Conservation (phyloP, 2,888 invertebrate species). For the Parthenolecanium corni region DNA sequence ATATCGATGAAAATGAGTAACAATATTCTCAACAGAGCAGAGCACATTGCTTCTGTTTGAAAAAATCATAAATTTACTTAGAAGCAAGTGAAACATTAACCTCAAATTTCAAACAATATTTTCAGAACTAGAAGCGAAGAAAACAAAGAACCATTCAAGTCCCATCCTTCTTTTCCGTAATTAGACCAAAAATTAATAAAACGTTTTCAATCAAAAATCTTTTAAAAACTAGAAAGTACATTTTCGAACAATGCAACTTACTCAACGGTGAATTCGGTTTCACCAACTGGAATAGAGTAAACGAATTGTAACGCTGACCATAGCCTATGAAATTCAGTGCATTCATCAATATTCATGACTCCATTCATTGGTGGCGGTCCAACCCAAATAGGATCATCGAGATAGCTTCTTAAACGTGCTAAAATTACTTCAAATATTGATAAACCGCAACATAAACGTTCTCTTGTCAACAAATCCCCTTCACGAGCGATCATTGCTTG, state of each 20-base stretch:
- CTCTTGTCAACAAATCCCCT: conserved; percentile 89
- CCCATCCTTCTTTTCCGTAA: too few species aligned
- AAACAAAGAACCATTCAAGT: too few species aligned
- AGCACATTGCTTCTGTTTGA: too few species aligned
- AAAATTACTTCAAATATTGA: conserved; percentile 94
- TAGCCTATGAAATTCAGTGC: conserved; percentile 87
- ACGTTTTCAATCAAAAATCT: too few species aligned
- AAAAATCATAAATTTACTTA: too few species aligned
- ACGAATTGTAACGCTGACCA: conserved; percentile 99
- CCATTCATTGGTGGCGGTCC: conserved; percentile 82
- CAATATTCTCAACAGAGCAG: background rate
- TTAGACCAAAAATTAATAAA: too few species aligned
- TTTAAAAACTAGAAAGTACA: too few species aligned
- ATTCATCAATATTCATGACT: conserved; percentile 92
- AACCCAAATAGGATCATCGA: conserved; percentile 84
- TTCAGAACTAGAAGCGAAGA: too few species aligned
- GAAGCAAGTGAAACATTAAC: background rate
- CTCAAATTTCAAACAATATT: background rate
- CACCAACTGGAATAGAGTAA: conserved; percentile 91
- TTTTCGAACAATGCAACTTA: conserved; percentile 44
- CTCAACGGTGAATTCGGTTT: conserved; percentile 94
- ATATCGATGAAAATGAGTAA: background rate
- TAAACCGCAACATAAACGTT: conserved; percentile 91
- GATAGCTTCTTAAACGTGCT: conserved; percentile 69
- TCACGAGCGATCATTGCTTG: conserved; percentile 90